Evolutionary conservation across 2,888 invertebrate species (phyloP), one percentile per base, ranked within the genome.

Genomic region (Calameuta filiformis): DNA sequence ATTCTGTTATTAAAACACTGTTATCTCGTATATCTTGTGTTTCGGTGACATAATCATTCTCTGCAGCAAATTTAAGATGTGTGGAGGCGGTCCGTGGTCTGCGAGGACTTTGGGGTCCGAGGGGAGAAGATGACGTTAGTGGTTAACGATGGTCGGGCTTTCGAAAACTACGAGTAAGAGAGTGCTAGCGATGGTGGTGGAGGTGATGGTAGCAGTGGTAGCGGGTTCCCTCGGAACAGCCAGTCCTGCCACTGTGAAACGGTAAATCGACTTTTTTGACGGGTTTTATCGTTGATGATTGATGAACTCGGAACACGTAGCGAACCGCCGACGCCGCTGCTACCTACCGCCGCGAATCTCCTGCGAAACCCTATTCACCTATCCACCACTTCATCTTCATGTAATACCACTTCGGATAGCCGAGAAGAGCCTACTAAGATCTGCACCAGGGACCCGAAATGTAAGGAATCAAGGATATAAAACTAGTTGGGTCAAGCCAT

Each of bases 251-350:
- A 73, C 79, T 79, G 79, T 85, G 85, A 86, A 85, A 86, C 84
- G 85, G 83, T 85, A 83, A 85, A 87, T 85, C 85, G 84, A 86
- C 84, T 83, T 83, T 82, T 76, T 85, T 79, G 83, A 84, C 81
- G 81, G 82, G 84, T 83, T 87, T 88, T 87, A 89, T 88, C 88
- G 86, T 35, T 82, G 83, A 85, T 89, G 89, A 89, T 90, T 87
- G 88, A 89, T 89, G 89, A 87, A 87, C 84, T 85, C 80, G 78
- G 79, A 76, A 40, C 77, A 68, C 33, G 37, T 37, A 76, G n/a
- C 69, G 35, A 73, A 37, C 40, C 31, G 34, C 76, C 76, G 23
- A 56, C 76, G 33, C 11, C 71, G 69, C 74, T 73, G n/a, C 75
- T 69, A 73, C 73, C 15, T 73, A 74, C 79, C 78, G 35, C 33